Conservation (phyloP, 2,888 invertebrate genomes). For the Torymus aiolomorphi region DNA sequence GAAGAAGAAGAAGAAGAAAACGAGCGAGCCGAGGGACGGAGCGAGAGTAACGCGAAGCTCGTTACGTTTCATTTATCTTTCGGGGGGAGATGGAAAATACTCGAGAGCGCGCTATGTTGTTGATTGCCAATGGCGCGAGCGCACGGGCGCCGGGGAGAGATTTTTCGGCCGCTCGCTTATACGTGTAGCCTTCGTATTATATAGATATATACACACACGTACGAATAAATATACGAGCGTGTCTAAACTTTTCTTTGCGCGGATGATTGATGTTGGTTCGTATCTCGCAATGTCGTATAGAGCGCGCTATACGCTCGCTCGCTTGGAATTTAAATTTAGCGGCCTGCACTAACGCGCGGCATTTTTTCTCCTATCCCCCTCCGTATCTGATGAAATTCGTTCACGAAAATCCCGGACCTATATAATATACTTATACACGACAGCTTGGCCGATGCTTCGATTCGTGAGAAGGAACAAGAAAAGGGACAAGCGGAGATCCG, state of each 20-base stretch:
- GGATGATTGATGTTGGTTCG: slow-evolving; percentile 27
- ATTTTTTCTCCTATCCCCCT: background rate
- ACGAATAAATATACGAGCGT: background rate
- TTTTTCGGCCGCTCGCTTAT: slow-evolving; percentile 10
- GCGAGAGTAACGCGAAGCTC: slow-evolving; percentile 20
- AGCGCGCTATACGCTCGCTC: background rate
- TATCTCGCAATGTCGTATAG: no score
- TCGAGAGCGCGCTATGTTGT: background rate
- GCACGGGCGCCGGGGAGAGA: background rate
- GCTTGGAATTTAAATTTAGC: slow-evolving; percentile 43
- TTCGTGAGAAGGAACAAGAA: no score
- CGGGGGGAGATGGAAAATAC: slow-evolving; percentile 45
- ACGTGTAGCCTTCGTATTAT: background rate
- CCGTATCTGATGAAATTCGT: slow-evolving; percentile 27
- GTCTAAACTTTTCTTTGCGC: slow-evolving; percentile 9
- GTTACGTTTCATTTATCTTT: slow-evolving; percentile 55
- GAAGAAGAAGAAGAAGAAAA: background rate
- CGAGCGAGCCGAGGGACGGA: background rate
- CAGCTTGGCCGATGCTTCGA: background rate
- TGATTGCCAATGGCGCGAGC: slow-evolving; percentile 28
- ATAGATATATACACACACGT: slow-evolving; percentile 1
- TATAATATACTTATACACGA: no score
- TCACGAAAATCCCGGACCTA: background rate
- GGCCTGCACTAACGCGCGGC: background rate
- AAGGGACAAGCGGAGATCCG: no score